A percentile compares a stretch with the other conserved stretches of the same genome.
Conservation (phyloP, 1,140 invertebrate genomes). For the Drosophila saltans region DNA sequence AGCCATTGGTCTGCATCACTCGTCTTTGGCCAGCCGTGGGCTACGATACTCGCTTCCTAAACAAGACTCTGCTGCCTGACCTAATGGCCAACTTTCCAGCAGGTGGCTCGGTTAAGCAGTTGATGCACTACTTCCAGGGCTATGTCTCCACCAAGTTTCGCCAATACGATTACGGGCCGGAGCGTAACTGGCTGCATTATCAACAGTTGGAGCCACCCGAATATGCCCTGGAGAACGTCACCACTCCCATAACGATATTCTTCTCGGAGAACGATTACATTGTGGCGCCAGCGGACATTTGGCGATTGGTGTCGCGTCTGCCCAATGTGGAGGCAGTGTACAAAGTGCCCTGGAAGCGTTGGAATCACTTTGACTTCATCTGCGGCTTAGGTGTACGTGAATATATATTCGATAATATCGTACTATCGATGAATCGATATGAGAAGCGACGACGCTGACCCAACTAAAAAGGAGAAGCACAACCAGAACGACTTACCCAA, state of each 20-base stretch:
- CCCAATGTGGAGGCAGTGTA: conserved; percentile 76
- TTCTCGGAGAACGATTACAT: conserved; percentile 87
- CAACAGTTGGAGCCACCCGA: conserved; percentile 84
- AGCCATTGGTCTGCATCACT: conserved; percentile 84
- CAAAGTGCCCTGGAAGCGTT: conserved; percentile 86
- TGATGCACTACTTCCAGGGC: conserved; percentile 85
- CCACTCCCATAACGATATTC: conserved; percentile 86
- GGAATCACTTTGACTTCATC: conserved; percentile 90
- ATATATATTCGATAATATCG: conserved; percentile 85
- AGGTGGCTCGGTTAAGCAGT: conserved; percentile 84
- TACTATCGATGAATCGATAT: conserved; percentile 78
- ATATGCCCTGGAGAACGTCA: conserved; percentile 86
- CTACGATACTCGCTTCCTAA: conserved; percentile 83
- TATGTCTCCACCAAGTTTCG: conserved; percentile 77
- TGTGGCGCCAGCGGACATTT: conserved; percentile 86
- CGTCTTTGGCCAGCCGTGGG: conserved; percentile 85
- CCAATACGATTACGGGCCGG: conserved; percentile 84
- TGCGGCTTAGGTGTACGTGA: conserved; percentile 86
- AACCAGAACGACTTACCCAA: conserved; percentile 59
- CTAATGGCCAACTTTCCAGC: conserved; percentile 84
- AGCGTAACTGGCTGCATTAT: conserved; percentile 84
- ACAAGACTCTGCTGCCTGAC: conserved; percentile 83
- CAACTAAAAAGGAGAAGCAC: conserved; percentile 2
- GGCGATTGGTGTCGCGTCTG: conserved; percentile 83
- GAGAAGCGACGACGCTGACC: conserved; percentile 56